Evolutionary conservation across 2,797 vertebrate genomes (phyloP).

Genomic region (Geotrypetes seraphini): DNA sequence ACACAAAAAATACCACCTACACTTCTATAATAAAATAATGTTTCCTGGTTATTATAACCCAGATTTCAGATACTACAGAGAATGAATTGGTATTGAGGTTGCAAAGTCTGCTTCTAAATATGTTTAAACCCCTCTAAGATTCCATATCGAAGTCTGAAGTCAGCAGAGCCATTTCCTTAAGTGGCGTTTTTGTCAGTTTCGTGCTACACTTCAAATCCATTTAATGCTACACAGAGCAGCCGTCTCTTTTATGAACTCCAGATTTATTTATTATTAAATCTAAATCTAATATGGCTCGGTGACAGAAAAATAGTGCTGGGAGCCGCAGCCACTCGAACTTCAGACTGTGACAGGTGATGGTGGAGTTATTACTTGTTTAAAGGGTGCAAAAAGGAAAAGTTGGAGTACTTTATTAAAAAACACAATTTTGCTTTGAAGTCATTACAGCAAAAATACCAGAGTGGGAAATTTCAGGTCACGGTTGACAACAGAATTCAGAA

Average conservation of each 20-base stretch:
- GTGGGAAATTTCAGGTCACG: background rate
- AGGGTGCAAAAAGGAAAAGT: background rate
- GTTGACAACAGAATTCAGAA: background rate
- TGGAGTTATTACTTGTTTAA: constrained; percentile 15
- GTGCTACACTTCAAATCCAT: constrained; percentile 18
- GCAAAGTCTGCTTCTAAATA: constrained; percentile 20
- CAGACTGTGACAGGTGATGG: constrained; percentile 14
- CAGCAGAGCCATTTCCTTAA: constrained; percentile 11
- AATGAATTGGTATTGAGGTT: too few relatives aligned
- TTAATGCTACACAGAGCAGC: constrained; percentile 31
- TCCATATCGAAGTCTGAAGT: constrained; percentile 10
- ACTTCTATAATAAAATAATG: too few relatives aligned
- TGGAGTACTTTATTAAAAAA: constrained; percentile 17
- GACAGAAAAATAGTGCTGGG: constrained; percentile 9
- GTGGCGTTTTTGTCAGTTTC: constrained; percentile 27
- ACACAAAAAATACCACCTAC: too few relatives aligned
- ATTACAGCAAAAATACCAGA: constrained; percentile 5
- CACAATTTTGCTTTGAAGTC: constrained; percentile 10
- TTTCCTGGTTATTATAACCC: too few relatives aligned
- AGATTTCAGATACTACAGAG: too few relatives aligned
- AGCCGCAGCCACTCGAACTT: constrained; percentile 23
- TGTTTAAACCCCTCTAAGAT: constrained; percentile 31
- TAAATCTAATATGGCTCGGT: constrained; percentile 7
- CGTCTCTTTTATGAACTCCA: constrained; percentile 16
- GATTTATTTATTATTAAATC: constrained; percentile 25